phyloP scores from a whole-genome alignment of 2,888 invertebrate genomes.

The Augochlorella aurata region DNA sequence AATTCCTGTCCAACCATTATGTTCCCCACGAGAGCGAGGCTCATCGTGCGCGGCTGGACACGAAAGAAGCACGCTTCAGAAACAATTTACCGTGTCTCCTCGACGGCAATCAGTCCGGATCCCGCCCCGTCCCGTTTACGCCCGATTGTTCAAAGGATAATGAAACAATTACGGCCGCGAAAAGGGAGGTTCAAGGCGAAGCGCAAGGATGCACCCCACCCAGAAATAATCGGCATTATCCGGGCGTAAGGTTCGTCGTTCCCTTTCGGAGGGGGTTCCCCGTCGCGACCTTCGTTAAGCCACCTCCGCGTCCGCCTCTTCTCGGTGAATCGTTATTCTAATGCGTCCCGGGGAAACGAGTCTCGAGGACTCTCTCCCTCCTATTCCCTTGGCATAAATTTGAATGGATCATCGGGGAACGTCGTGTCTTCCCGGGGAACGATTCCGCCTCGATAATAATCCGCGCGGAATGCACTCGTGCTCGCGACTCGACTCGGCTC shows the following conservation, averaged over 20 bases:
- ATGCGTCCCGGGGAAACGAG: slow-evolving; percentile 53
- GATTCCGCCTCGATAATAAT: slow-evolving; percentile 26
- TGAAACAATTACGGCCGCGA: slow-evolving; percentile 41
- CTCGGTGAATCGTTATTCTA: slow-evolving; percentile 71
- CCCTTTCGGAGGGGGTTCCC: slow-evolving; percentile 16
- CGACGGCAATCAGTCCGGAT: slow-evolving; percentile 9
- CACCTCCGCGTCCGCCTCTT: slow-evolving; percentile 56
- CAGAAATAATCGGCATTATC: slow-evolving; percentile 54
- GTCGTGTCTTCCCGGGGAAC: slow-evolving; percentile 6
- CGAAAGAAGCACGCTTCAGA: slow-evolving; percentile 10
- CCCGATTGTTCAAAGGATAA: slow-evolving; percentile 33
- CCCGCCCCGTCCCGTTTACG: slow-evolving; percentile 10
- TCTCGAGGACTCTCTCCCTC: neutral
- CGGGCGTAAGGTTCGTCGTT: slow-evolving; percentile 31
- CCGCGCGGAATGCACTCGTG: slow-evolving; percentile 1
- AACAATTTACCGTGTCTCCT: slow-evolving; percentile 18
- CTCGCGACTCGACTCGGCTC: neutral
- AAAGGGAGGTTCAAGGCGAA: slow-evolving; percentile 20
- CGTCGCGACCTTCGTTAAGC: slow-evolving; percentile 57
- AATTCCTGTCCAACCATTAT: too few species aligned
- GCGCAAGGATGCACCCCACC: slow-evolving; percentile 11
- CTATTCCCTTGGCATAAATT: slow-evolving; percentile 72
- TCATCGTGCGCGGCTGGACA: neutral
- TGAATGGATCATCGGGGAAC: slow-evolving; percentile 71
- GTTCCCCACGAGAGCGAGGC: too few species aligned